Percentiles rank a stretch among this genome's conserved stretches.
phyloP scores from a whole-genome alignment of 2,113 vertebrate genomes.

The Grallaria varia region DNA sequence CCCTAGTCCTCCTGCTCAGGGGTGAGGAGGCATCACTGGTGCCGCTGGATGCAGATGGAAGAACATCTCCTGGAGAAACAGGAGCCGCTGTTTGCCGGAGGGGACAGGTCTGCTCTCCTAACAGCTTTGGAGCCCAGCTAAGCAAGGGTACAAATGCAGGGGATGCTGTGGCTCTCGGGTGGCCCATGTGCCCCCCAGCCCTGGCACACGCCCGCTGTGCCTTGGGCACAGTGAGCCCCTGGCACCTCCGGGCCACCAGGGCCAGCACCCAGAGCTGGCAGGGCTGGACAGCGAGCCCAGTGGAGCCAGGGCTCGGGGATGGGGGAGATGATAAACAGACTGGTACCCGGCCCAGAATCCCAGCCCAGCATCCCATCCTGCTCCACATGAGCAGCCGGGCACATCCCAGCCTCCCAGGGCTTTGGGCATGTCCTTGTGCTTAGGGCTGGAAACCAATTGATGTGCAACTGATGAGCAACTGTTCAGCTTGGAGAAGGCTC shows the following conservation, averaged over 20 bases:
- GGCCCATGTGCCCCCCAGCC: neutral
- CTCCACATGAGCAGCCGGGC: fast-evolving
- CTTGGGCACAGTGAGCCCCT: fast-evolving
- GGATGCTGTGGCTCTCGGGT: neutral
- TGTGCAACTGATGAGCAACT: neutral
- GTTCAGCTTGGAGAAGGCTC: neutral
- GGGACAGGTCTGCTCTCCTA: neutral
- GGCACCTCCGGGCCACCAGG: neutral
- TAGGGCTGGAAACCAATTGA: neutral
- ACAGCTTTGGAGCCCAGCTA: neutral
- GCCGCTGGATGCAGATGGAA: fast-evolving
- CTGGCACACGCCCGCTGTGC: fast-evolving
- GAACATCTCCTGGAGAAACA: neutral
- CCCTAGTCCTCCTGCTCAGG: fast-evolving
- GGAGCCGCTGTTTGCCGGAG: neutral
- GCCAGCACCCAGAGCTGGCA: neutral
- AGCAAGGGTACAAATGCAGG: neutral
- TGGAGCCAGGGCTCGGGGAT: neutral
- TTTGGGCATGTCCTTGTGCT: fast-evolving
- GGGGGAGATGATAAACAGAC: neutral
- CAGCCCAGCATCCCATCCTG: neutral
- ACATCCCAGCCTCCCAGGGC: fast-evolving
- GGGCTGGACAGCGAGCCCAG: fast-evolving
- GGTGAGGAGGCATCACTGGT: fast-evolving
- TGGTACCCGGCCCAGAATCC: neutral